Conservation (phyloP, 2,888 invertebrate species). For the Colostygia pectinataria region DNA sequence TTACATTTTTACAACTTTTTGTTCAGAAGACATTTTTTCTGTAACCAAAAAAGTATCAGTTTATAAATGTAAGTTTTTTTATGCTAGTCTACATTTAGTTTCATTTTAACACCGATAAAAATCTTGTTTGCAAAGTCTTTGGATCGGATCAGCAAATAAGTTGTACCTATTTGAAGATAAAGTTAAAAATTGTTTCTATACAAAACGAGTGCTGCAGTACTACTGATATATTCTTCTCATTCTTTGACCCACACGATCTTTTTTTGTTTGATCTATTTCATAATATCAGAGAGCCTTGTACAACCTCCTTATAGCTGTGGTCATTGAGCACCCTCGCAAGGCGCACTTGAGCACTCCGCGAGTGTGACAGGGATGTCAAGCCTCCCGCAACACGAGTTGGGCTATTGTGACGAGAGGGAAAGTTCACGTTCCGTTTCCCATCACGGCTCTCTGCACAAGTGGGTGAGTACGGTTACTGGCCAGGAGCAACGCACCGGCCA, state of each 20-base stretch:
- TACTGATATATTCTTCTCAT: no score
- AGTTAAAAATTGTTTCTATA: no score
- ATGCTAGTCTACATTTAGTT: no score
- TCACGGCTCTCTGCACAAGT: slow-evolving; percentile 75
- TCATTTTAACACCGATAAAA: no score
- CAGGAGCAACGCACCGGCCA: slow-evolving; percentile 76
- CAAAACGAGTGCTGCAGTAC: no score
- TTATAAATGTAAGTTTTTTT: no score
- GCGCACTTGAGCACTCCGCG: slow-evolving; percentile 13
- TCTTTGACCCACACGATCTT: no score
- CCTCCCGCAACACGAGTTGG: slow-evolving; percentile 58
- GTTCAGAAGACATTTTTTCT: no score
- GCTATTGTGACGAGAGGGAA: slow-evolving; percentile 78
- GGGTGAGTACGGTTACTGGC: slow-evolving; percentile 78
- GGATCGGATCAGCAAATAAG: no score
- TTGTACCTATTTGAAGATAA: no score
- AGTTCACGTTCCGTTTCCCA: slow-evolving; percentile 75
- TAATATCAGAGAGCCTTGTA: not conserved
- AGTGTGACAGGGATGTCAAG: slow-evolving; percentile 51
- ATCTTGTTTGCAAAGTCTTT: no score
- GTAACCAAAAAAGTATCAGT: not conserved
- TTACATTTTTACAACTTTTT: not conserved
- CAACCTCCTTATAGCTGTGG: slow-evolving; percentile 1
- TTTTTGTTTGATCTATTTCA: no score
- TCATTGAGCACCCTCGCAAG: slow-evolving; percentile 9